Percentiles rank a stretch among this genome's conserved stretches.
Evolutionary conservation across 1,140 invertebrate species (phyloP).

Genomic region (Coboldia fuscipes): DNA sequence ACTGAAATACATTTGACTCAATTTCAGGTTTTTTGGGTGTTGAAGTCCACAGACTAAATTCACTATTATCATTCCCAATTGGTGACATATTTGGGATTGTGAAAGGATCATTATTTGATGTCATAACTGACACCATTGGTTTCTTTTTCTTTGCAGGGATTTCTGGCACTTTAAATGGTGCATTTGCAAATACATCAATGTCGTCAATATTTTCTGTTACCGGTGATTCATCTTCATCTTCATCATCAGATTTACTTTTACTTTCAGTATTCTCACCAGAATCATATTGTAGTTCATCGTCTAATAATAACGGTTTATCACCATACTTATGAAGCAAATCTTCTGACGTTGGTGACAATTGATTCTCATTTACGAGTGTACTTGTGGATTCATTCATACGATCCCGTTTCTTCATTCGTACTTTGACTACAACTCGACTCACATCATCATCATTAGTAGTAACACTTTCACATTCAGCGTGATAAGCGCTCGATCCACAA

Average conservation of each 20-base stretch:
- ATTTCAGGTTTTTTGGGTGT: constrained; percentile 11
- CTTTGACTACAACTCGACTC: constrained; percentile 21
- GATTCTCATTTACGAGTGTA: constrained; percentile 9
- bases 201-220: constrained; percentile 11
- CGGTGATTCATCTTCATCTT: constrained; percentile 8
- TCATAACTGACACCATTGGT: constrained; percentile 1
- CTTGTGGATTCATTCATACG: constrained; percentile 5
- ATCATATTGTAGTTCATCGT: constrained; percentile 57
- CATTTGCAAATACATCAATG: constrained; percentile 49
- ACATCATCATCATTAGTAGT: constrained; percentile 37
- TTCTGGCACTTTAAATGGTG: constrained; percentile 39
- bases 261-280: constrained; percentile 17
- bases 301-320: constrained; percentile 50
- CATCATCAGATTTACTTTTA: constrained; percentile 13
- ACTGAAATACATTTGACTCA: not conserved
- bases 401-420: constrained; percentile 19
- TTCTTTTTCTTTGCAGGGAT: constrained; percentile 17
- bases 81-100: no score
- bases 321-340: constrained; percentile 49
- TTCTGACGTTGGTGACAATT: constrained; percentile 18
- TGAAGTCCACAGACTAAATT: constrained; percentile 14
- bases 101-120: no score
- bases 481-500: constrained; percentile 43
- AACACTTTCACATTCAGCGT: constrained; percentile 47
- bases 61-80: constrained; percentile 3